Percentiles rank a stretch among this genome's conserved stretches.
Evolutionary conservation across 2,888 invertebrate genomes (phyloP).

Genomic region (Periphyllus acericola): DNA sequence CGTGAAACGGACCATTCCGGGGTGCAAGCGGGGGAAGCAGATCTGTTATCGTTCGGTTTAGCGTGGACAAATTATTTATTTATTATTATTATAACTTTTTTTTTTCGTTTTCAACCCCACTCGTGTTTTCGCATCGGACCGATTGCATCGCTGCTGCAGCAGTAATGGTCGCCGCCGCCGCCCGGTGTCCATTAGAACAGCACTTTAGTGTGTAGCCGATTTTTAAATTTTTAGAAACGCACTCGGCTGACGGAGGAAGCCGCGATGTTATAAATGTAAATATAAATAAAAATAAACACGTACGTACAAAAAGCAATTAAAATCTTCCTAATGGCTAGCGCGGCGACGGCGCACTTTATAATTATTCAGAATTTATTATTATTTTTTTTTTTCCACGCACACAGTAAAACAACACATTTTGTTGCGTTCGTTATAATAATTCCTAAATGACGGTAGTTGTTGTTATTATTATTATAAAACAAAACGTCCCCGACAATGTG

Average conservation of each 20-base stretch:
- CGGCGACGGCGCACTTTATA: constrained; percentile 29
- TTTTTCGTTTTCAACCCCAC: neutral
- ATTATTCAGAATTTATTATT: constrained; percentile 41
- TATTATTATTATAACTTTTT: neutral
- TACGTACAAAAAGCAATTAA: constrained; percentile 31
- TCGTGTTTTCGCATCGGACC: neutral
- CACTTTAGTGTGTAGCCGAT: neutral
- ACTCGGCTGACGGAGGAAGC: constrained; percentile 6
- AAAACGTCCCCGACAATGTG: constrained; percentile 24
- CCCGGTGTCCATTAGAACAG: constrained; percentile 26
- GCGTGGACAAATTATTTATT: neutral
- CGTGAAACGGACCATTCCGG: neutral
- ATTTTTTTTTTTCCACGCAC: constrained; percentile 30
- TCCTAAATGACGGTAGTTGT: constrained; percentile 28
- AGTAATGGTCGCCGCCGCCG: neutral
- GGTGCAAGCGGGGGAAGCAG: neutral
- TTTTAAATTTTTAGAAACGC: constrained; percentile 4
- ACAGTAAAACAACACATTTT: constrained; percentile 38
- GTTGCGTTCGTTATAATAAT: constrained; percentile 49
- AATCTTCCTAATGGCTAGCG: constrained; percentile 43
- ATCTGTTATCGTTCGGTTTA: neutral
- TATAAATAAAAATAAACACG: neutral
- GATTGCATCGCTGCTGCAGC: neutral
- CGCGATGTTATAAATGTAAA: constrained; percentile 2
- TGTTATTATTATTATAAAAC: constrained; percentile 37